Conservation (phyloP, 2,888 invertebrate genomes). For the Helicoverpa assulta region DNA sequence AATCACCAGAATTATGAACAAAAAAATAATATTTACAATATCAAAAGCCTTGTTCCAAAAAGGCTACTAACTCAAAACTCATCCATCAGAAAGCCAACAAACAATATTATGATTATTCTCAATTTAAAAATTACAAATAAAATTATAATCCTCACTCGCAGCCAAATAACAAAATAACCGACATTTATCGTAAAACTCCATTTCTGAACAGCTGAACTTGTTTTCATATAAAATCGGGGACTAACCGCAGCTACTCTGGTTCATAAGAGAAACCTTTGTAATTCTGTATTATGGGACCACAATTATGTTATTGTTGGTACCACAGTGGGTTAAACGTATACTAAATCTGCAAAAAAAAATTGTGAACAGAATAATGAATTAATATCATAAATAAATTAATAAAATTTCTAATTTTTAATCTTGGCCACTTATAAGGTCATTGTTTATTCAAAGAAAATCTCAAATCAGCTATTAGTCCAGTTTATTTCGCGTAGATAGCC, state of each 20-base stretch:
- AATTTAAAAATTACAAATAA: conserved; percentile 8
- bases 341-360: background rate
- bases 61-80: no score
- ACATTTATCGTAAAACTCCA: conserved; percentile 30
- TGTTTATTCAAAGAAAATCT: no score
- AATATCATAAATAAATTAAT: no score
- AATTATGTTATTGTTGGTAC: conserved; percentile 61
- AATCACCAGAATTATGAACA: no score
- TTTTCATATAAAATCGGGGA: conserved; percentile 64
- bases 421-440: no score
- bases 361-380: no score
- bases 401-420: no score
- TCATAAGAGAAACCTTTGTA: conserved; percentile 45
- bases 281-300: conserved; percentile 64
- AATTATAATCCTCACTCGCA: conserved; percentile 2
- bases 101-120: background rate
- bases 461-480: no score
- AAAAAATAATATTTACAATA: no score
- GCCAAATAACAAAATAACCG: conserved; percentile 17
- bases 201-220: conserved; percentile 66
- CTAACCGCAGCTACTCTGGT: conserved; percentile 48
- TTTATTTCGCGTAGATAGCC: no score
- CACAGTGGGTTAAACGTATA: background rate
- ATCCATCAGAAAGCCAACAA: background rate
- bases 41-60: no score